These are phyloP conservation scores for Hesperia comma DNA, from an alignment of 2,888 invertebrate genomes.

Conservation along the genomic window DNA sequence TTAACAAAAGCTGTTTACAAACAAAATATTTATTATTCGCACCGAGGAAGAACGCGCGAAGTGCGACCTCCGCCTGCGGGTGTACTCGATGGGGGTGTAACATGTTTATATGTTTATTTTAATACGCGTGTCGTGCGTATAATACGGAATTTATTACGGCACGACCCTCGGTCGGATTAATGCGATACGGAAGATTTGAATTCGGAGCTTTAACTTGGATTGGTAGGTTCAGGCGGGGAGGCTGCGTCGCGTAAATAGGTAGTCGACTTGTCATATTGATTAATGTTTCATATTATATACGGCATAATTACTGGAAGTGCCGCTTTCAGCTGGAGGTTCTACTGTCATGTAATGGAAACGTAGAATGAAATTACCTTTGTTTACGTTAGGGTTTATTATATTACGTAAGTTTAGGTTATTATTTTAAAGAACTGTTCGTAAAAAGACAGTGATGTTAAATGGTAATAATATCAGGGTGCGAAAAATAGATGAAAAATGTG, in stretches of 20 bases:
- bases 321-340: conserved; percentile 7
- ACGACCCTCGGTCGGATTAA: conserved; percentile 79
- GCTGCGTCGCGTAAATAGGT: conserved; percentile 48
- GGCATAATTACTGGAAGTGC: conserved; percentile 26
- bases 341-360: neutral
- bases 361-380: too few species aligned
- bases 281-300: conserved; percentile 52
- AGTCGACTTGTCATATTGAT: conserved; percentile 51
- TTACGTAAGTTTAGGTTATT: too few species aligned
- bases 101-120: conserved; percentile 85
- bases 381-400: too few species aligned
- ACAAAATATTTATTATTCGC: conserved; percentile 9
- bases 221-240: conserved; percentile 65
- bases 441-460: too few species aligned
- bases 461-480: too few species aligned
- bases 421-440: too few species aligned
- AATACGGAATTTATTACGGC: conserved; percentile 83
- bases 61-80: conserved; percentile 50
- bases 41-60: conserved; percentile 2
- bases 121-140: conserved; percentile 85
- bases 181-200: conserved; percentile 84
- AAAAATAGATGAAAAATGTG: too few species aligned
- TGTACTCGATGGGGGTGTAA: conserved; percentile 73
- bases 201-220: conserved; percentile 81
- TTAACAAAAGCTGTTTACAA: neutral